Base-by-base conservation (phyloP, 2,113 vertebrate genomes). In the Pelecanoides urinatrix region DNA sequence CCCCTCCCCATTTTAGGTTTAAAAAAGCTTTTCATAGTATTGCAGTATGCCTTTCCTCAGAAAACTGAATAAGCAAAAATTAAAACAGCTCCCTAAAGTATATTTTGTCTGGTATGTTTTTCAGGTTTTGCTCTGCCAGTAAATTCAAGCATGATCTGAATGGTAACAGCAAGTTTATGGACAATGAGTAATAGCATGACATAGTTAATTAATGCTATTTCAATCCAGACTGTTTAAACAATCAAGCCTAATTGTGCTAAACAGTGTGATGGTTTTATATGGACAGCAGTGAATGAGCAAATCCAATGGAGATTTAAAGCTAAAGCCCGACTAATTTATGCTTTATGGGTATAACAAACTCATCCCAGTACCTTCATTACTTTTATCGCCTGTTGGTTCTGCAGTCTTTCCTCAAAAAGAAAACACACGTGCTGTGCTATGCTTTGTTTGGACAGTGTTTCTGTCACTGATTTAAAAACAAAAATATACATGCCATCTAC, bases 181-280 rank as follows among this genome's bases (percentile, higher is more conserved):
- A 74, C 94, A 97, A 97, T 98, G 97, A 98, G 96, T 98, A 98
- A 98, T 97, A 97, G 96, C 67, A 79, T 94, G 95, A 96, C 97
- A 97, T 71, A 96, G 96, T 96, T 98, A 98, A 98, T 98, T 98
- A 98, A 98, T 98, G 97, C 96, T 94, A 82, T 96, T 97, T 97
- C 96, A 97, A 87, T 95, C 92, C 91, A 90, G 90, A 90, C 96
- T 92, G 96, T 95, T 97, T 96, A 98, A 97, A 97, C 96, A 98
- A 97, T 98, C 97, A 96, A 90, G 92, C 92, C 83, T 98, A 97
- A 98, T 97, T 97, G 94, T 96, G 96, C 96, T 96, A 97, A 98
- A 95, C 78, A 87, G 67, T 85, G 82, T 74, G 93, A 87, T 96
- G 92, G 90, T 96, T 96, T 98, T 96, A 87, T 94, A 97, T 38